phyloP scores from a whole-genome alignment of 2,797 vertebrate species.

The Microctenopoma stevenorrisi region DNA sequence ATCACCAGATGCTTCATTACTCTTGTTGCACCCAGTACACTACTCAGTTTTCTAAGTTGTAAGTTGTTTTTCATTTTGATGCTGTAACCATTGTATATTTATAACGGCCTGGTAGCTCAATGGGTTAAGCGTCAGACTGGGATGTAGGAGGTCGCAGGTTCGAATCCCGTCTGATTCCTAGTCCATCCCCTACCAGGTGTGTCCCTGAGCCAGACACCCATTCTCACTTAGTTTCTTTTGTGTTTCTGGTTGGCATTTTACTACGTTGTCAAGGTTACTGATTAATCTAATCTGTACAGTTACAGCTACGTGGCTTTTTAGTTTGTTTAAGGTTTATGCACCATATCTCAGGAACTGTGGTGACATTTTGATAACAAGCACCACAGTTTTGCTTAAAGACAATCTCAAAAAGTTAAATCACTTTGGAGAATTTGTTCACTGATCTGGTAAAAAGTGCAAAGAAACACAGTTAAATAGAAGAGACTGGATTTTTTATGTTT shows the following conservation, averaged over 20 bases:
- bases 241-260: background rate
- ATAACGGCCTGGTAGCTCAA: no score
- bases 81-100: no score
- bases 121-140: no score
- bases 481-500: background rate
- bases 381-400: background rate
- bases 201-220: no score
- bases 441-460: conserved; percentile 8
- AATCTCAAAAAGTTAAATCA: background rate
- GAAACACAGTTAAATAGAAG: background rate
- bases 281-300: background rate
- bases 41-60: background rate
- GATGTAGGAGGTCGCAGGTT: no score
- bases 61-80: background rate
- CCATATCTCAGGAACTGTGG: no score
- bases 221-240: background rate
- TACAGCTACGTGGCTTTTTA: no score
- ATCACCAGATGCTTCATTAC: conserved; percentile 1
- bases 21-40: background rate
- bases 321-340: no score
- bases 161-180: no score
- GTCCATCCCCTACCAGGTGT: no score
- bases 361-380: no score
- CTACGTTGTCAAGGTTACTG: background rate
- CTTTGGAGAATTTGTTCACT: background rate